Evolutionary conservation across 37 sponge, comb jelly and placozoan genomes (phyloP).

Genomic region (Cliona cf. orientalis): DNA sequence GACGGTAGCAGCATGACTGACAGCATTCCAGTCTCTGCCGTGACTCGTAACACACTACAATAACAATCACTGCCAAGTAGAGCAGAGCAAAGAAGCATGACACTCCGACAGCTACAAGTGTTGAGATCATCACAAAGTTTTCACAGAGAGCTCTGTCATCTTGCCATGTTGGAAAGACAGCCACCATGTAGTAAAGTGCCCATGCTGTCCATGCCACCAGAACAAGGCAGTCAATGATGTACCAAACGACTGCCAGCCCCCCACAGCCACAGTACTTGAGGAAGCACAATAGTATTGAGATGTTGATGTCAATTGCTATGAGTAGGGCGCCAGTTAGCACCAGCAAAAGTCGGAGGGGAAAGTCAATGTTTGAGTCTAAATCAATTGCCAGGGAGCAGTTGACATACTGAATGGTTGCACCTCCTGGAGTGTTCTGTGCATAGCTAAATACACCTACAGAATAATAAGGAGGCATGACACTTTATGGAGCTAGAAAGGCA

Average conservation of each 20-base stretch:
- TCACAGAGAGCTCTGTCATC: conserved; percentile 10
- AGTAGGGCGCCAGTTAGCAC: conserved; percentile 13
- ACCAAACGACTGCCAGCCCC: neutral
- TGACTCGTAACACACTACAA: conserved; percentile 2
- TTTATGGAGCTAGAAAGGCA: neutral
- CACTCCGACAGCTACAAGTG: neutral
- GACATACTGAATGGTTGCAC: neutral
- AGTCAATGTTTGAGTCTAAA: neutral
- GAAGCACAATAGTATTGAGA: neutral
- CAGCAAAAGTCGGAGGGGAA: conserved; percentile 10
- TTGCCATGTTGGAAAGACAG: conserved; percentile 5
- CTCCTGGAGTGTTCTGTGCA: neutral
- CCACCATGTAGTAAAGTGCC: neutral
- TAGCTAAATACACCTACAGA: conserved; percentile 14
- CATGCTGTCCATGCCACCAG: conserved; percentile 2
- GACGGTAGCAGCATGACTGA: no score
- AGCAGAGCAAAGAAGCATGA: neutral
- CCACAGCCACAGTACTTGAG: conserved; percentile 10
- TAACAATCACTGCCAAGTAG: neutral
- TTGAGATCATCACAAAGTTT: neutral
- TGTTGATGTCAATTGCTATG: neutral
- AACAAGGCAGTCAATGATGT: neutral
- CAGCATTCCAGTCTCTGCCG: no score
- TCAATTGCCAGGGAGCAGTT: conserved; percentile 22
- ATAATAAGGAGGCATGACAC: neutral